Evolutionary conservation across 2,797 vertebrate genomes (phyloP).

Genomic region (Spinibarbus caldwelli): DNA sequence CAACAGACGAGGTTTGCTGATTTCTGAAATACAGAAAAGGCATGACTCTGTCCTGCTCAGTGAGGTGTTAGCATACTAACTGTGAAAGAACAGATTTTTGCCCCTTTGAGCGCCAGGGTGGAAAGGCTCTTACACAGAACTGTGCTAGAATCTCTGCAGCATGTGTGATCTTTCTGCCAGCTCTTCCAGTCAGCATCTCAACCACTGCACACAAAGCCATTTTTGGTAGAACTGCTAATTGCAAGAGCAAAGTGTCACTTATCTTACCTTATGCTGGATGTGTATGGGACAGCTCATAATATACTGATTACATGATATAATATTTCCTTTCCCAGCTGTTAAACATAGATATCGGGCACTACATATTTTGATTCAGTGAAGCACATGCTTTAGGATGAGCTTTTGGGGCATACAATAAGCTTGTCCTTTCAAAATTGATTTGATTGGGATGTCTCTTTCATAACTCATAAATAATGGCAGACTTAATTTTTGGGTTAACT

Average conservation of each 20-base stretch:
- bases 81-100: constrained; percentile 50
- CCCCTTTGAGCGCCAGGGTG: constrained; percentile 22
- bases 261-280: neutral
- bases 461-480: neutral
- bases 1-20: neutral
- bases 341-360: neutral
- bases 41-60: neutral
- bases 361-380: neutral
- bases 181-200: constrained; percentile 1
- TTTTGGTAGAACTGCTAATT: neutral
- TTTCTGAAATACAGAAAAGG: neutral
- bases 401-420: neutral
- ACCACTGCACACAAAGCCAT: neutral
- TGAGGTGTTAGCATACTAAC: constrained; percentile 13
- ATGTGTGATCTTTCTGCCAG: constrained; percentile 15
- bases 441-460: neutral
- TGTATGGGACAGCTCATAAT: neutral
- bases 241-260: neutral
- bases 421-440: neutral
- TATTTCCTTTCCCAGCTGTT: neutral
- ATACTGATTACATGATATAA: neutral
- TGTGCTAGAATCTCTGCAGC: constrained; percentile 33
- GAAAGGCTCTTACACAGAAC: constrained; percentile 19
- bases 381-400: neutral
- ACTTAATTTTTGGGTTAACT: too few species aligned